Base-by-base conservation (phyloP, 1,140 invertebrate genomes). In the Panulirus ornatus region DNA sequence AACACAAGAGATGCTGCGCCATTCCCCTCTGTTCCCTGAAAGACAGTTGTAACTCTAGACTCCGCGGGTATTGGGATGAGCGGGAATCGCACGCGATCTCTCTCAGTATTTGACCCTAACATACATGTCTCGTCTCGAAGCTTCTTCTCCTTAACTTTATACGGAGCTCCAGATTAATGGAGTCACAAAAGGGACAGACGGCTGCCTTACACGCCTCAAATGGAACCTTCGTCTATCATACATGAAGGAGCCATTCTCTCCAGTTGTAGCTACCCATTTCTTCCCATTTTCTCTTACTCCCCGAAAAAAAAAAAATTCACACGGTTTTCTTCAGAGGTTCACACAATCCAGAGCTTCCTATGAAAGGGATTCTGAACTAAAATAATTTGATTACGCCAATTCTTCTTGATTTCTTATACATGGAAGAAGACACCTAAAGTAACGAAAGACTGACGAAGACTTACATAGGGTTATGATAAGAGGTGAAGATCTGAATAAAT, bases 1-100 rank as follows among this genome's bases (percentile, higher is more conserved):
- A 27, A 78, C 14, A 44, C 5, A 30, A 44, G 75, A 27, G 19
- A n/a, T n/a, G 22, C 75, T 38, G 75, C n/a, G 75, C 75, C 75
- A 44, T 78, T 78, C 75, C 75, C 40, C 2, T 2, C 75, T 47
- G n/a, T 14, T 34, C 81, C 81, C 58, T 63, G 81, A 84, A 84
- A 84, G 81, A 84, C 81, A 84, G 58, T 44, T 66, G 81, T 84
- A n/a, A 36, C 81, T 66, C 58, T 42, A 84, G 34, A 44, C 54
- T 70, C 42, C 81, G 6, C 58, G 58, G 58, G 58, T 22, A 30
- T 27, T 2, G 58, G n/a, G n/a, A 63, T 19, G 22, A 63, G 58
- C 2, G 58, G 58, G 30, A 63, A 63, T 63, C 2, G 19, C 58
- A 19, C 58, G n/a, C n/a, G 58, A 63, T 63, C 22, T 63, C 58